Conservation (phyloP, 2,797 vertebrate genomes). For the Sciaenops ocellatus region DNA sequence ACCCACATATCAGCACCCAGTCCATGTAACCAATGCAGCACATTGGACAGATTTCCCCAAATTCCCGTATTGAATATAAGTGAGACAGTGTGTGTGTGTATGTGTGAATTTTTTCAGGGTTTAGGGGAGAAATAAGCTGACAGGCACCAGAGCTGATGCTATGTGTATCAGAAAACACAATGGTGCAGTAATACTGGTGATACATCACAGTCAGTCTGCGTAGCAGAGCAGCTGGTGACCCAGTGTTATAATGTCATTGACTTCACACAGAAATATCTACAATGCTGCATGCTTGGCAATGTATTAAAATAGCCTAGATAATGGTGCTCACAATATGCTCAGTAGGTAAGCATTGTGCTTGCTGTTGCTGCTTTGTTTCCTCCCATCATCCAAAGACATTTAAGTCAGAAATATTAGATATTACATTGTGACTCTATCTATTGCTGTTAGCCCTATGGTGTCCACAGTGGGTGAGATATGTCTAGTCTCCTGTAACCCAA, state of each 20-base stretch:
- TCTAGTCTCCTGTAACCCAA: background rate
- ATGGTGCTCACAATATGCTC: background rate
- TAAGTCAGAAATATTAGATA: background rate
- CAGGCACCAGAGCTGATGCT: slow-evolving; percentile 31
- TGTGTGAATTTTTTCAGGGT: slow-evolving; percentile 10
- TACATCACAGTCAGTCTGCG: slow-evolving; percentile 58
- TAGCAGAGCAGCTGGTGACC: slow-evolving; percentile 51
- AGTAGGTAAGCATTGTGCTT: background rate
- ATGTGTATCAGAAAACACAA: slow-evolving; percentile 58
- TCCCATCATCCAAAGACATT: background rate
- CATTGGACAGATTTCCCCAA: slow-evolving; percentile 19
- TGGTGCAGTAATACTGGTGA: slow-evolving; percentile 49
- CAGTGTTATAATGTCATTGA: slow-evolving; percentile 32
- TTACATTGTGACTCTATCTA: background rate
- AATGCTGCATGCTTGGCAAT: slow-evolving; percentile 8
- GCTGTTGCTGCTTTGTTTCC: background rate
- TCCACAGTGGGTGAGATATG: background rate
- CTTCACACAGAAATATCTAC: slow-evolving; percentile 33
- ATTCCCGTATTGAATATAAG: slow-evolving; percentile 14
- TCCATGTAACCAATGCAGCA: slow-evolving; percentile 33
- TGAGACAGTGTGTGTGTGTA: background rate
- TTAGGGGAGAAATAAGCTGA: slow-evolving; percentile 50
- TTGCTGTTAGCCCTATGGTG: background rate
- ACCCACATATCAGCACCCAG: slow-evolving; percentile 35
- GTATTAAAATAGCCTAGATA: background rate